Evolutionary conservation across 2,888 invertebrate species (phyloP).

Genomic region (Teleogryllus oceanicus): DNA sequence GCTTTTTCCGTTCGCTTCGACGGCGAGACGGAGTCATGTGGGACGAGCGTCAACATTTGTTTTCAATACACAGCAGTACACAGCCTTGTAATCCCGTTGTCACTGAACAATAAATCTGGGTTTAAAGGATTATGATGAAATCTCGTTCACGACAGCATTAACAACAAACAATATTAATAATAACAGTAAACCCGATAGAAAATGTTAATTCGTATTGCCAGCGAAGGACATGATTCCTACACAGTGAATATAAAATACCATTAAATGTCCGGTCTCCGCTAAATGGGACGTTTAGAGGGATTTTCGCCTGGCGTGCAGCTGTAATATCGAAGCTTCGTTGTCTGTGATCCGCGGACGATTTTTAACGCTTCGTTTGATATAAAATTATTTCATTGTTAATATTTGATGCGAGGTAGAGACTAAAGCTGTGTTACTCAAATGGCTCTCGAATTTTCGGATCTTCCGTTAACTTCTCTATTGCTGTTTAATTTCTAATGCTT

Average conservation of each 20-base stretch:
- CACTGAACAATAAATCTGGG: background rate
- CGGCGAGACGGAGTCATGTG: background rate
- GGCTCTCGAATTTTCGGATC: too few species aligned
- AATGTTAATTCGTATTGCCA: background rate
- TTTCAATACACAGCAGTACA: conserved; percentile 2
- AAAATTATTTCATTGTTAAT: background rate
- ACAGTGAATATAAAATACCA: background rate
- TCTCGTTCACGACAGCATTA: background rate
- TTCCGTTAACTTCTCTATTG: too few species aligned
- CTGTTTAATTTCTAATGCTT: too few species aligned
- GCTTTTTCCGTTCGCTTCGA: background rate
- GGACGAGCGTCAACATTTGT: background rate
- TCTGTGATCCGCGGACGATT: background rate
- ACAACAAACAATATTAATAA: conserved; percentile 18
- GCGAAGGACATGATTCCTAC: background rate
- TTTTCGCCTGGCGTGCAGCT: background rate
- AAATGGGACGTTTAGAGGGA: background rate
- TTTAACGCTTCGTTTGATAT: background rate
- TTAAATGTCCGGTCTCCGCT: background rate
- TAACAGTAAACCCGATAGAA: background rate
- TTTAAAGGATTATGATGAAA: background rate
- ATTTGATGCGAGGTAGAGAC: too few species aligned
- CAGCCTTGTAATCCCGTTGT: background rate
- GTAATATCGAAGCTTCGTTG: background rate
- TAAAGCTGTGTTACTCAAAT: too few species aligned